Base-by-base conservation (phyloP, 2,888 invertebrate species). In the Mantis religiosa region DNA sequence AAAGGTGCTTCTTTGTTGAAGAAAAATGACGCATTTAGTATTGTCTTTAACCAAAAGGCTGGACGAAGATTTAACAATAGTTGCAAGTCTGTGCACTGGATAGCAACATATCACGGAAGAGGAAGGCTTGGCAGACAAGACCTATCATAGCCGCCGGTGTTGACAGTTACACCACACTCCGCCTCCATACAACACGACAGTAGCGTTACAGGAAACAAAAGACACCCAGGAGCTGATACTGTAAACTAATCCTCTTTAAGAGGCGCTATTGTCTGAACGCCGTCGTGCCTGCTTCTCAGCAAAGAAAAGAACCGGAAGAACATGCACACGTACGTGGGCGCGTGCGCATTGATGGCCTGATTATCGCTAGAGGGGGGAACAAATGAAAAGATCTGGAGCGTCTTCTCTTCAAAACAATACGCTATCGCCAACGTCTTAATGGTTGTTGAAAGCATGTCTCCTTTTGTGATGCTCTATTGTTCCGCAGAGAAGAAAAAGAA, bases 231-330 rank as follows among this genome's bases (percentile, higher is more conserved):
- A 28, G 54, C 84, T 85, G 88, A 88, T 88, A 88, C 84, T 54
- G 85, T 88, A 88, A 88, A 88, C 88, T 88, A 88, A 88, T 88
- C 88, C 88, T 88, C 88, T 88, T 88, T 88, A 88, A 88, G 88
- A 88, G 88, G 81, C 47, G 85, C 41, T 82, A 88, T 88, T 88
- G 88, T 88, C 41, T 82, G 28, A 20, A 71, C 15, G 54, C 25
- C 4, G 15, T 4, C 25, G 54, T 71, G 25, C 25, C 54, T 71
- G 54, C 54, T 71, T 15, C 20, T 71, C 54, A 71, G 54, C 20
- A 25, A 71, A 71, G 54, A 71, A 71, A 71, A 71, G 54, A 71
- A 71, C 54, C 54, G 54, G 54, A 71, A 71, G 54, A 71, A 71
- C 54, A 71, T 71, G 54, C 25, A 20, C 54, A 25, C 54, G 54